Base-by-base conservation (phyloP, 2,113 vertebrate genomes). In the Lepus americanus region DNA sequence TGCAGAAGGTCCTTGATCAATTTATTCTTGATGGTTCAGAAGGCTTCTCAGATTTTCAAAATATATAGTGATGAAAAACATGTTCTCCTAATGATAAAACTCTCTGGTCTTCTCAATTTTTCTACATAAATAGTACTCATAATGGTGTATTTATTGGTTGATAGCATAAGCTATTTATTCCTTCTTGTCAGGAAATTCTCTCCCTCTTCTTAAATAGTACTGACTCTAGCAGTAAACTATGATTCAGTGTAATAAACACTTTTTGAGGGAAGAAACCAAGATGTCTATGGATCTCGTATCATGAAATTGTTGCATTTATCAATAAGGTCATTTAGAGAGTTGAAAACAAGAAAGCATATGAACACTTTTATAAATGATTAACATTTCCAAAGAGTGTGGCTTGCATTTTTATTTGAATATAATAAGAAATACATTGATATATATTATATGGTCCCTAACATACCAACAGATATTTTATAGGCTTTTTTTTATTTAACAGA, bases 21-120 rank as follows among this genome's bases (percentile, higher is more conserved):
- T 77, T 96, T 89, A 93, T 89, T 76, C 29, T 82, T 88, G 31
- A 67, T 89, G 16, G 7, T 72, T 90, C 3, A 77, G 36, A 39
- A 73, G 29, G 29, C 67, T 66, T 94, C 70, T 84, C 82, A 96
- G n/a, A 87, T 94, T 97, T 97, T 96, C 79, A 89, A 12, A 89
- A 66, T 39, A 79, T 95, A 82, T 63, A 94, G 83, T 66, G 29
- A 94, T 94, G 33, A 95, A 97, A 97, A 96, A 90, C 61, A 96
- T 79, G 49, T 39, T 44, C 84, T 91, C 29, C 12, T 55, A 91
- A 66, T 94, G 84, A 93, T 79, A 96, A 94, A 90, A 1, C 36
- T 67, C 63, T 92, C 33, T 95, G 95, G 19, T 29, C 92, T 93
- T 94, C 78, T 92, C 87, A 95, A 49, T 83, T 84, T 90, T 29